Base-by-base conservation (phyloP, 2,797 vertebrate genomes). In the Catharus ustulatus region DNA sequence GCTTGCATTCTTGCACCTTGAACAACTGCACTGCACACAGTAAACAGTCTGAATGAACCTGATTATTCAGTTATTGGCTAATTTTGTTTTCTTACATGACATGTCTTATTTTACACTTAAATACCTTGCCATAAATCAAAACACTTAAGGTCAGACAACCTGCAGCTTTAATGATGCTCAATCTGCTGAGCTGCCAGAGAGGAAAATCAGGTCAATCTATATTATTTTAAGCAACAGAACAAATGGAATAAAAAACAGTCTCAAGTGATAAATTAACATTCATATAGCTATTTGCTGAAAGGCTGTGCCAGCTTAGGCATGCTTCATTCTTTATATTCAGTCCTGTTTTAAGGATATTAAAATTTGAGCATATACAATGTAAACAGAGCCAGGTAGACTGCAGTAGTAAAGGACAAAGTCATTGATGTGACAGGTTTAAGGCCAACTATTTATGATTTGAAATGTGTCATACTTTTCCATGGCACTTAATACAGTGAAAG, bases 351-450 rank as follows among this genome's bases (percentile, higher is more conserved):
- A 71, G 58, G 36, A 76, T 78, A 71, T 36, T 92, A 89, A 62
- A 85, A 89, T 90, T 76, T 76, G 38, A 95, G 69, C 57, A 94
- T 95, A 90, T 85, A 73, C 36, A 79, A 66, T 89, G 75, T 94
- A 90, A 92, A 91, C 87, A 91, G 77, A 79, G 36, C 27, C 79
- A 64, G 52, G 34, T 45, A 51, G 32, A 77, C 85, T 92, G 59
- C 66, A 84, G 69, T 85, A 96, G 54, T 73, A 66, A 92, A 95
- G 52, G 79, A 89, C 74, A 93, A 38, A 89, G 90, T 78, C 48
- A 85, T 24, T 45, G 64, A 90, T 64, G 59, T 89, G 73, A 94
- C 75, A 95, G 71, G 71, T 95, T 96, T 98, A 98, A 98, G 97
- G 97, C 97, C 93, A 89, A 55, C 73, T 88, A 73, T 80, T 92